Evolutionary conservation across 1,140 invertebrate species (phyloP).

Genomic region (Sinella curviseta): DNA sequence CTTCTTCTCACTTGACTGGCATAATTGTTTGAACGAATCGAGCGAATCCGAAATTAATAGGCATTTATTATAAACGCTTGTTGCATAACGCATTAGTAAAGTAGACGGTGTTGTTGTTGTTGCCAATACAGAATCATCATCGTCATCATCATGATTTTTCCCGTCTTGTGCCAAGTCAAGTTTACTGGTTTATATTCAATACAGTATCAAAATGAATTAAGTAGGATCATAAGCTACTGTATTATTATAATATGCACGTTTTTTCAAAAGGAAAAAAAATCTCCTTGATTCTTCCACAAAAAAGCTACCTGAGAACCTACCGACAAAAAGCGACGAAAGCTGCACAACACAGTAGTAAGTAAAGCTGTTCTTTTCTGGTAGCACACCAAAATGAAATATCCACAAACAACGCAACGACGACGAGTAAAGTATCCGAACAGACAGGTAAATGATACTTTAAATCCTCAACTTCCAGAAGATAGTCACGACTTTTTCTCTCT

Average conservation of each 20-base stretch:
- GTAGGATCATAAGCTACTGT: constrained; percentile 18
- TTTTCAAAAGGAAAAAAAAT: not conserved
- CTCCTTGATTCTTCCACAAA: too few relatives aligned
- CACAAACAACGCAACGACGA: not conserved
- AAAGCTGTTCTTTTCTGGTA: not conserved
- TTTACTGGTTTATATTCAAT: too few relatives aligned
- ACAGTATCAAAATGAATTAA: not conserved
- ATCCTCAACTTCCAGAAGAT: constrained; percentile 10
- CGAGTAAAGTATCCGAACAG: not conserved
- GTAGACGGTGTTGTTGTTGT: not conserved
- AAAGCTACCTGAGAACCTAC: not conserved
- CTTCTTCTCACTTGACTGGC: not conserved
- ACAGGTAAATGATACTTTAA: constrained; percentile 19
- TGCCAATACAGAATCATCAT: not conserved
- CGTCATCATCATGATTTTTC: constrained; percentile 1
- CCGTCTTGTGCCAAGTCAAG: not conserved
- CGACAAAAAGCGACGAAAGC: not conserved
- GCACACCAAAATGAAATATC: not conserved
- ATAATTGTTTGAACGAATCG: not conserved
- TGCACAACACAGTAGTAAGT: not conserved
- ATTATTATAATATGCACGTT: constrained; percentile 11
- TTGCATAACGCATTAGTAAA: not conserved
- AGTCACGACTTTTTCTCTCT: not conserved
- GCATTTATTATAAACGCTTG: constrained; percentile 1
- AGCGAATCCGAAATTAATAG: not conserved